Base-by-base conservation (phyloP, 2,113 vertebrate genomes). In the Zosterops pallidus region DNA sequence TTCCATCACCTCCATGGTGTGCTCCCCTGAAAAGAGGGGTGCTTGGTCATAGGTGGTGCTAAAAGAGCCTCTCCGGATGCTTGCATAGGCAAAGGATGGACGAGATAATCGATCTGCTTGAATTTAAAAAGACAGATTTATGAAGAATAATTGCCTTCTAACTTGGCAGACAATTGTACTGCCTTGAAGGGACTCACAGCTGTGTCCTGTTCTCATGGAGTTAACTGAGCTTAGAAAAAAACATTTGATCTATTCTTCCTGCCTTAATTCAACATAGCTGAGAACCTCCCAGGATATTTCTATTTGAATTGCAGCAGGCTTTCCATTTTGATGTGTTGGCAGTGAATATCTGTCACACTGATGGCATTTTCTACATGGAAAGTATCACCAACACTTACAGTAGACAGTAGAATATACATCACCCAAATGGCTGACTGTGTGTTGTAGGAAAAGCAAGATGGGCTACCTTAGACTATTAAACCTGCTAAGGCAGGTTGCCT, bases 71-170 rank as follows among this genome's bases (percentile, higher is more conserved):
- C 89, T 89, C 90, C 1, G 52, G 71, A 42, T 67, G 52, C 59
- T 84, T 60, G 59, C 65, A 41, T 4, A 90, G 75, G 76, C 62
- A 65, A 74, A 68, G 44, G 93, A 93, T 88, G 68, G 82, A 94
- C 0, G 39, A 90, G 75, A 42, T 68, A 87, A 91, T 94, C 59
- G 42, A 95, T 96, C 55, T 90, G 85, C 93, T 80, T 93, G 82
- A 89, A 86, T 94, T 96, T 94, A 91, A 92, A 95, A 92, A 82
- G 91, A 87, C 81, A 92, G 94, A 95, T 92, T 84, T 95, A 85
- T 82, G 65, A 85, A 82, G 81, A 94, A 83, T 92, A 87, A 91
- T 92, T 96, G 86, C 87, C 53, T 82, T 89, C 57, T 69, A n/a
- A 76, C 57, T 95, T 95, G 93, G 91, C 91, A 97, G 89, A 69